Percentiles rank a stretch among this genome's conserved stretches.
Conservation (phyloP, 2,113 vertebrate species). For the Poeciliopsis retropinna region DNA sequence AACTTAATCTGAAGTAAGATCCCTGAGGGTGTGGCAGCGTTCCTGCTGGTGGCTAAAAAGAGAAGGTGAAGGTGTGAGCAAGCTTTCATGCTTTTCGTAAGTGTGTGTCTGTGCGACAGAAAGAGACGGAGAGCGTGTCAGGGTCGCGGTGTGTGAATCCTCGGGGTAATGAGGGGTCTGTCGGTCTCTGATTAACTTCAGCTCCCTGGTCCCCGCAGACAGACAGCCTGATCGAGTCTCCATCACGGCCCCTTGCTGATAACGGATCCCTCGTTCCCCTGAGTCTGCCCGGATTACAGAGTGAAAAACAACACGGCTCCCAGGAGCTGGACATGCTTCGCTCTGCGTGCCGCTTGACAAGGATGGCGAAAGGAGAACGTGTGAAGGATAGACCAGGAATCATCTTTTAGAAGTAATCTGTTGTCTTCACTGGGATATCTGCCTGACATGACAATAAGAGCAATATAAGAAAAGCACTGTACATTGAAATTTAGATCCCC, state of each 20-base stretch:
- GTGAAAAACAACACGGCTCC: conserved; percentile 75
- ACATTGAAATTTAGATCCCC: conserved; percentile 40
- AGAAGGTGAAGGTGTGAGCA: conserved; percentile 12
- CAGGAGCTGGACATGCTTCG: conserved; percentile 43
- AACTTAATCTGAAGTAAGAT: conserved; percentile 10
- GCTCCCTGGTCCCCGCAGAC: conserved; percentile 74
- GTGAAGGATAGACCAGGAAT: conserved; percentile 31
- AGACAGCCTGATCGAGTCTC: conserved; percentile 74
- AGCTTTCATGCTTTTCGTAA: conserved; percentile 15
- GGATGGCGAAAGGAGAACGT: conserved; percentile 36
- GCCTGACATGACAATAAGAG: conserved; percentile 26
- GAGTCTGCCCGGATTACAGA: conserved; percentile 67
- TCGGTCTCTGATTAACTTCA: conserved; percentile 81
- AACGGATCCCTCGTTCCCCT: conserved; percentile 70
- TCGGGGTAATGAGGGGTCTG: conserved; percentile 74
- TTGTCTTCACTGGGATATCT: conserved; percentile 1
- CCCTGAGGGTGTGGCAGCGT: conserved; percentile 20
- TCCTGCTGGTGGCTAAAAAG: conserved; percentile 6
- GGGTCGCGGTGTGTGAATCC: conserved; percentile 67
- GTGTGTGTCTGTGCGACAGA: conserved; percentile 42
- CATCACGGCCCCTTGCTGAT: conserved; percentile 77
- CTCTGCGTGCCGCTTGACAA: conserved; percentile 36
- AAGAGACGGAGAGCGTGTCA: conserved; percentile 33
- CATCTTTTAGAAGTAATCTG: conserved; percentile 15
- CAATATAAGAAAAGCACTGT: conserved; percentile 3